phyloP scores from a whole-genome alignment of 2,888 invertebrate species.

The Melanargia galathea region DNA sequence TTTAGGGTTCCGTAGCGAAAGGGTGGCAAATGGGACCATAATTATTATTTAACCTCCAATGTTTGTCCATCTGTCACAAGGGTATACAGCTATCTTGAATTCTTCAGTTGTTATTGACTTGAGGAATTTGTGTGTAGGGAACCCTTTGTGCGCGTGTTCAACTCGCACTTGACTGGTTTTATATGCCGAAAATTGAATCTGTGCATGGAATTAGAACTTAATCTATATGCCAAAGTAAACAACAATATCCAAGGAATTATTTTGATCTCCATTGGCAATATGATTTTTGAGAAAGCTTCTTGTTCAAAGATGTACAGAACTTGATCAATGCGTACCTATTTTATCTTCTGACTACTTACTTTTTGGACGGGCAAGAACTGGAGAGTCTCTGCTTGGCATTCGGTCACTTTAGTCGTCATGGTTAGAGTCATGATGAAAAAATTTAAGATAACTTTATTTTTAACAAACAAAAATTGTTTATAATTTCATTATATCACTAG shows the following conservation, averaged over 20 bases:
- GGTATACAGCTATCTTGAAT: too few relatives aligned
- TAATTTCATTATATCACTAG: constrained; percentile 8
- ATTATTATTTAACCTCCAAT: too few relatives aligned
- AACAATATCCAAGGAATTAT: background rate
- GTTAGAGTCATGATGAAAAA: constrained; percentile 64
- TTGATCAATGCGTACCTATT: background rate
- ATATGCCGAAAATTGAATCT: too few relatives aligned
- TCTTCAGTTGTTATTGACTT: too few relatives aligned
- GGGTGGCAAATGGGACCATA: too few relatives aligned
- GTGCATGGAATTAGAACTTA: too few relatives aligned
- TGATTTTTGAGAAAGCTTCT: background rate
- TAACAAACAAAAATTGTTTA: constrained; percentile 2
- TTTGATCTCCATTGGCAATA: background rate
- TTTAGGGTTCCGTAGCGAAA: too few relatives aligned
- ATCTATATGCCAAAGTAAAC: too few relatives aligned
- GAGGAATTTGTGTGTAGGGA: too few relatives aligned
- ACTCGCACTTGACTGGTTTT: too few relatives aligned
- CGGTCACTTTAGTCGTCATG: constrained; percentile 75
- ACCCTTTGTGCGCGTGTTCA: too few relatives aligned
- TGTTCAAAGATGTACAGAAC: background rate
- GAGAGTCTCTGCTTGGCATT: constrained; percentile 73
- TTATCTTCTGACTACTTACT: constrained; percentile 53
- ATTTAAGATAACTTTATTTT: background rate
- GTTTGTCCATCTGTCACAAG: too few relatives aligned
- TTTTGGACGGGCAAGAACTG: constrained; percentile 77